phyloP scores from a whole-genome alignment of 92 coral and sea anemone genomes.

The Pocillopora grandis region DNA sequence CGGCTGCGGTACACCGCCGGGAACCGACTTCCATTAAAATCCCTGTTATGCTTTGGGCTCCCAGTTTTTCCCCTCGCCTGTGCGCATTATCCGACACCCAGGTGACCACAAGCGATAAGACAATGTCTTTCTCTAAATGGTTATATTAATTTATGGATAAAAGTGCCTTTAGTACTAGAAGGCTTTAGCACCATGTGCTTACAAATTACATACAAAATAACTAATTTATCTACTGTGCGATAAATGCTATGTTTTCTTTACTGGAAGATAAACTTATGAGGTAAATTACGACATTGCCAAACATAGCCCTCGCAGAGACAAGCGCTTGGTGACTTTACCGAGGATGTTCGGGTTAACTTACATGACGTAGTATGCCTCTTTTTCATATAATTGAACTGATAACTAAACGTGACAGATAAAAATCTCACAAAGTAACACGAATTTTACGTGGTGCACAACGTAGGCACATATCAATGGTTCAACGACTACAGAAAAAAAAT shows the following conservation, averaged over 20 bases:
- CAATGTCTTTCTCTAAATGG: constrained; percentile 1
- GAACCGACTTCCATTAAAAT: too few relatives aligned
- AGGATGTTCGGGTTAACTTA: too few relatives aligned
- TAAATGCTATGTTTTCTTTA: neutral
- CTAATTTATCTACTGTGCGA: neutral
- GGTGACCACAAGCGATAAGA: neutral
- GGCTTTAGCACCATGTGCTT: constrained; percentile 13
- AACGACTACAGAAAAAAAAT: neutral
- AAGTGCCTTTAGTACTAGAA: neutral
- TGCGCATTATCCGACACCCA: neutral
- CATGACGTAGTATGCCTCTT: too few relatives aligned
- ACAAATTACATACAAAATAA: constrained; percentile 1
- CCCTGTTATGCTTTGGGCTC: too few relatives aligned
- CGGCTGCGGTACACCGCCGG: too few relatives aligned
- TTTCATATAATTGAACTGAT: too few relatives aligned
- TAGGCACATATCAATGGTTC: neutral
- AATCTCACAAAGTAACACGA: neutral
- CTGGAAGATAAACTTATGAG: neutral
- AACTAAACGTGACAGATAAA: neutral
- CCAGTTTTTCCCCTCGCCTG: neutral
- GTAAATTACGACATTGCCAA: neutral
- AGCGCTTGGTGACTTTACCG: too few relatives aligned
- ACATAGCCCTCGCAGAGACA: neutral
- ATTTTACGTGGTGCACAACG: neutral
- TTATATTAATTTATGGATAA: neutral